Evolutionary conservation across 2,113 vertebrate genomes (phyloP).

Genomic region (Lepisosteus oculatus): DNA sequence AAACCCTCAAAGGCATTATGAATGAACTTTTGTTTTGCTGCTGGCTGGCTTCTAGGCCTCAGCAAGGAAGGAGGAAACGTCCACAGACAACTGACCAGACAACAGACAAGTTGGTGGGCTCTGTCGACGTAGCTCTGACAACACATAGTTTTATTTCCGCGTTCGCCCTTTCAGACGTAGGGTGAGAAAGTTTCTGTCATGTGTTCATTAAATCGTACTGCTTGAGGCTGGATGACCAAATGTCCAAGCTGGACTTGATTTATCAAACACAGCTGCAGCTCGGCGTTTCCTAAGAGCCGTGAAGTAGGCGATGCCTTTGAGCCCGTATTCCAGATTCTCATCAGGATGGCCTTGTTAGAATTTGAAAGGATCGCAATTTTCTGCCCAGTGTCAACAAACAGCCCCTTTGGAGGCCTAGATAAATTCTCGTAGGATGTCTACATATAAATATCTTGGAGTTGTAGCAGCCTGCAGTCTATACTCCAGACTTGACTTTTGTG

Average conservation of each 20-base stretch:
- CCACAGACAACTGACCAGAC: not conserved
- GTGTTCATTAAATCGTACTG: no score
- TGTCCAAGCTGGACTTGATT: conserved; percentile 21
- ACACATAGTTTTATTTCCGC: no score
- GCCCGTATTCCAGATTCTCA: conserved; percentile 8
- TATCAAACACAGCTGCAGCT: conserved; percentile 16
- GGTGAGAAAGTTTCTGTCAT: no score
- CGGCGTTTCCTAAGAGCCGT: not conserved
- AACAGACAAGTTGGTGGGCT: conserved; percentile 10
- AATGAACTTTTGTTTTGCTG: conserved; percentile 34
- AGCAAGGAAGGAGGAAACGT: conserved; percentile 7
- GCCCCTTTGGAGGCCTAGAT: conserved; percentile 23
- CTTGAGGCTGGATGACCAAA: no score
- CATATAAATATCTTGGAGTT: conserved; percentile 35
- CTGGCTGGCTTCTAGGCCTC: conserved; percentile 23
- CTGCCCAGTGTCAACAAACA: no score
- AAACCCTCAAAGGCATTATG: conserved; percentile 24
- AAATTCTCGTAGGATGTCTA: conserved; percentile 30
- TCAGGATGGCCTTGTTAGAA: conserved; percentile 7
- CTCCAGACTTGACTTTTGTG: no score
- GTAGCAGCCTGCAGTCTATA: not conserved
- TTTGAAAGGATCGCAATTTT: conserved; percentile 1
- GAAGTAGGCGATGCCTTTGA: not conserved
- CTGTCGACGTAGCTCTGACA: no score
- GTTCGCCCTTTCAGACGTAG: no score